Evolutionary conservation across 2,888 invertebrate species (phyloP).

Genomic region (Anagyrus pseudococci): DNA sequence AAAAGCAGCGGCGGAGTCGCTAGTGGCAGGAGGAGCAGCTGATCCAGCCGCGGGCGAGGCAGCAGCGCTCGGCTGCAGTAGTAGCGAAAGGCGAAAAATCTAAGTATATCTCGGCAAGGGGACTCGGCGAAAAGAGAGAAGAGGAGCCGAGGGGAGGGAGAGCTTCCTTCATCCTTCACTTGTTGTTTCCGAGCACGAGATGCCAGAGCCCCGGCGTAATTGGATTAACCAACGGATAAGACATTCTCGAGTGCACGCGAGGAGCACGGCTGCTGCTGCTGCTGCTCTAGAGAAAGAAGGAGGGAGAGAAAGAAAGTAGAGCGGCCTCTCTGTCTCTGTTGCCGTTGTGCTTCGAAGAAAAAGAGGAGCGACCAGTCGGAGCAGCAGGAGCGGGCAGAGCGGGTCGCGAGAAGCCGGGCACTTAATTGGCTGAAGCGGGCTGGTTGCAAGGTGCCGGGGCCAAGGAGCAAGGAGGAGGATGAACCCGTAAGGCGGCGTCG

Average conservation of each 20-base stretch:
- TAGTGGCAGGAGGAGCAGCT: not conserved
- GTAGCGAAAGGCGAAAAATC: constrained; percentile 27
- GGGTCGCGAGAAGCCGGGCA: not conserved
- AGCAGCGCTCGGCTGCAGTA: not conserved
- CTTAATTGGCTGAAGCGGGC: too few species aligned
- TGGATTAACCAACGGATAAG: constrained; percentile 60
- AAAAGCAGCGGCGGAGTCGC: not conserved
- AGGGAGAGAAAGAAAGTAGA: not conserved
- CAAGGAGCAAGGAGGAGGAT: not conserved
- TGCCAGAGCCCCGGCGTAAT: constrained; percentile 30
- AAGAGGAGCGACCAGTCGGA: not conserved
- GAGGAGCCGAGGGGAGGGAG: too few species aligned
- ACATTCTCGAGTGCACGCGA: constrained; percentile 38
- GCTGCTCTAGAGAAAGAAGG: not conserved
- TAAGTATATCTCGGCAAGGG: constrained; percentile 4
- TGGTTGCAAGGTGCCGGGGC: too few species aligned
- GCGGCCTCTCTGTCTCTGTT: too few species aligned
- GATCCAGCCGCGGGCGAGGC: constrained; percentile 9
- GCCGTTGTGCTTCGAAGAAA: not conserved
- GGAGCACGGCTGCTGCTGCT: not conserved
- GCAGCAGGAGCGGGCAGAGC: not conserved
- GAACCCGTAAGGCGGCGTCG: not conserved
- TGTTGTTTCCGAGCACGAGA: too few species aligned
- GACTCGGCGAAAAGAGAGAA: too few species aligned
- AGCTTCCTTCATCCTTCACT: too few species aligned